These are phyloP conservation scores for Euwallacea similis DNA, from an alignment of 1,140 invertebrate species.

Conservation along the genomic window DNA sequence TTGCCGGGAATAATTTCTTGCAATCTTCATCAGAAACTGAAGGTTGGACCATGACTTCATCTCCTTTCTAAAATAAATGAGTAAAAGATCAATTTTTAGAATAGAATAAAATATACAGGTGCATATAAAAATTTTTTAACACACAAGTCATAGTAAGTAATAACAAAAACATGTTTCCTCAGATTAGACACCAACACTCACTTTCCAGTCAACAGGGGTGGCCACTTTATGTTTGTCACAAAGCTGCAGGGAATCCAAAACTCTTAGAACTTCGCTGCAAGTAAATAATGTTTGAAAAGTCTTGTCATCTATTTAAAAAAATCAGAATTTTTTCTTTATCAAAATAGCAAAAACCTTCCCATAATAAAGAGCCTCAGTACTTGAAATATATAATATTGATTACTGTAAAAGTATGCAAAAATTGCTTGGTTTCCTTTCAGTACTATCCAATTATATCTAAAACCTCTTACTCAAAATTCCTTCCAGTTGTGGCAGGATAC, in stretches of 20 bases:
- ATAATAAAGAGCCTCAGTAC: background rate
- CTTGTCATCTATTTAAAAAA: background rate
- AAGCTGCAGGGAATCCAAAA: slow-evolving; percentile 86
- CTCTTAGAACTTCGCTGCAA: slow-evolving; percentile 85
- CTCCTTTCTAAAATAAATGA: slow-evolving; percentile 64
- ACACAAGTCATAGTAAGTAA: background rate
- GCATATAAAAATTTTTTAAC: slow-evolving; percentile 1
- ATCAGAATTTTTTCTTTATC: background rate
- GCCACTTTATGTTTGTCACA: slow-evolving; percentile 74
- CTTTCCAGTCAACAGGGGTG: slow-evolving; percentile 87
- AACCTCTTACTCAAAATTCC: slow-evolving; percentile 84
- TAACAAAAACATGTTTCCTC: background rate
- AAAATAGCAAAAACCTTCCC: background rate
- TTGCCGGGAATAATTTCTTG: slow-evolving; percentile 67
- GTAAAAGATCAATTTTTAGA: slow-evolving; percentile 12
- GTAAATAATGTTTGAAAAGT: background rate
- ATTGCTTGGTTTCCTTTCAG: too few relatives aligned
- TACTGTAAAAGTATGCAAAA: too few relatives aligned
- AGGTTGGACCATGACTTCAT: slow-evolving; percentile 83
- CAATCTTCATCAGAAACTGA: slow-evolving; percentile 71
- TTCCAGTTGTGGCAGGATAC: slow-evolving; percentile 88
- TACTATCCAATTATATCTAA: background rate
- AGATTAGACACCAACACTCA: slow-evolving; percentile 53
- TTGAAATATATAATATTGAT: background rate
- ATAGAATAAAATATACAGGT: background rate